Evolutionary conservation across 2,888 invertebrate species (phyloP).

Genomic region (Ornithoptera alexandrae): DNA sequence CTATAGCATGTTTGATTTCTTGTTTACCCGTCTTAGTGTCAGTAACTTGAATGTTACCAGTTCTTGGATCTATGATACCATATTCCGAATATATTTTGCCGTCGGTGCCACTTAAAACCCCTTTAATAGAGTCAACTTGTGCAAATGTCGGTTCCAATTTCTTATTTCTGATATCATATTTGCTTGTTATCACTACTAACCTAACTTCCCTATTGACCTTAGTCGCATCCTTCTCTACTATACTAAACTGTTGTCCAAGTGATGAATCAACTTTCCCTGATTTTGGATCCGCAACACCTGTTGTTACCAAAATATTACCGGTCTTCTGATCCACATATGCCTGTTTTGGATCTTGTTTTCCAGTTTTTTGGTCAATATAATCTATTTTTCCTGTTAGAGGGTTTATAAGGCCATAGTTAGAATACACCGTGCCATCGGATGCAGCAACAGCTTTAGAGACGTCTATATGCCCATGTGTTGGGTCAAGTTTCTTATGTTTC

Average conservation of each 20-base stretch:
- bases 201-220: slow-evolving; percentile 82
- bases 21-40: slow-evolving; percentile 69
- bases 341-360: slow-evolving; percentile 82
- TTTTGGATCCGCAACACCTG: slow-evolving; percentile 82
- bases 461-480: slow-evolving; percentile 69
- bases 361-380: slow-evolving; percentile 81
- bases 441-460: slow-evolving; percentile 82
- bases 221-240: slow-evolving; percentile 83
- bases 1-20: slow-evolving; percentile 64
- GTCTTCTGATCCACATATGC: slow-evolving; percentile 86
- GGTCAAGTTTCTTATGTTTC: slow-evolving; percentile 75
- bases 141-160: slow-evolving; percentile 77
- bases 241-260: slow-evolving; percentile 83
- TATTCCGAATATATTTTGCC: slow-evolving; percentile 83
- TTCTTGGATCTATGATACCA: slow-evolving; percentile 82
- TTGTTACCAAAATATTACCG: slow-evolving; percentile 82
- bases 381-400: slow-evolving; percentile 82
- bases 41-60: slow-evolving; percentile 72
- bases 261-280: slow-evolving; percentile 84
- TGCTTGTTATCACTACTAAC: slow-evolving; percentile 80
- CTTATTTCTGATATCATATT: slow-evolving; percentile 78
- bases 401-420: slow-evolving; percentile 84
- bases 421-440: slow-evolving; percentile 77
- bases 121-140: slow-evolving; percentile 71
- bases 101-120: slow-evolving; percentile 78